Evolutionary conservation across 2,113 vertebrate species (phyloP).

Genomic region (Craseonycteris thonglongyai): DNA sequence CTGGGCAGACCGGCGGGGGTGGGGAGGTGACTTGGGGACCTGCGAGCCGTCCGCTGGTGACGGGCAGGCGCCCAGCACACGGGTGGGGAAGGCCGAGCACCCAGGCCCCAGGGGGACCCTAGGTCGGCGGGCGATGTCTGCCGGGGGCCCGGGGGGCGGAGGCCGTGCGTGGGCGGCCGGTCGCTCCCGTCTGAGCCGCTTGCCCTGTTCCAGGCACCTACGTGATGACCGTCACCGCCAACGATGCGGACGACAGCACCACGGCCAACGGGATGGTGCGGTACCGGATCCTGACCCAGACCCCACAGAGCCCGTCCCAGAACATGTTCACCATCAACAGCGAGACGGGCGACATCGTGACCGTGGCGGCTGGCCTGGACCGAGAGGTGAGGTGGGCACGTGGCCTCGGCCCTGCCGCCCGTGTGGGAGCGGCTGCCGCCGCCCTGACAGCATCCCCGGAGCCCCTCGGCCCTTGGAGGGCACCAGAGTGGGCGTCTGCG

Average conservation of each 20-base stretch:
- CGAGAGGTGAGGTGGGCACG: constrained; percentile 85
- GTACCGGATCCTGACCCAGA: constrained; percentile 94
- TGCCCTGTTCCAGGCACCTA: constrained; percentile 84
- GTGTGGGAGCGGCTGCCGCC: too few relatives aligned
- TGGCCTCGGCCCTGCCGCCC: fast-evolving
- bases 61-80: fast-evolving
- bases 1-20: fast-evolving
- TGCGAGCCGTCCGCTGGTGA: too few relatives aligned
- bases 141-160: fast-evolving
- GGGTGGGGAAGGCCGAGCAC: fast-evolving
- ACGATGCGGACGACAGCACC: constrained; percentile 91
- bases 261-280: constrained; percentile 96
- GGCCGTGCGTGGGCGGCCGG: fast-evolving
- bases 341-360: constrained; percentile 94
- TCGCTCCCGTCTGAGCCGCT: fast-evolving
- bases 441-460: neutral
- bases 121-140: fast-evolving
- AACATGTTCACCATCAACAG: constrained; percentile 99
- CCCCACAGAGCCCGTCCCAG: constrained; percentile 92
- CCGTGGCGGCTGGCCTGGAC: constrained; percentile 93
- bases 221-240: constrained; percentile 94
- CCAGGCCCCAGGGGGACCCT: fast-evolving
- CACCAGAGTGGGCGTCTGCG: fast-evolving
- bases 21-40: neutral
- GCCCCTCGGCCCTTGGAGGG: fast-evolving